phyloP scores from a whole-genome alignment of 1,140 invertebrate genomes.

The Meloidogyne chitwoodi region DNA sequence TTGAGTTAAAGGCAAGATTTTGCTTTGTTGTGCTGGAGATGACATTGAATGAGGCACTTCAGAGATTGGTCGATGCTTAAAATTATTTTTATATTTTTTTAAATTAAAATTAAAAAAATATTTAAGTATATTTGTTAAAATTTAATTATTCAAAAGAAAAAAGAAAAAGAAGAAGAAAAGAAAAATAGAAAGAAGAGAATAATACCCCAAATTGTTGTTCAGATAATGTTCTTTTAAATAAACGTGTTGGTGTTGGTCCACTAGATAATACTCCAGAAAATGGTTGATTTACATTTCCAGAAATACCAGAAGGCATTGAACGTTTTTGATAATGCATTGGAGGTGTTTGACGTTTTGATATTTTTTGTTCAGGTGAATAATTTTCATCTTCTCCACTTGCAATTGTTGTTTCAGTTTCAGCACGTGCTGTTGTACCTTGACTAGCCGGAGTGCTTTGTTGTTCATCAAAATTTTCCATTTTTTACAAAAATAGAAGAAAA shows the following conservation, averaged over 20 bases:
- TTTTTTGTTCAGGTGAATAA: not conserved
- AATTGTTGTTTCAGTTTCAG: not conserved
- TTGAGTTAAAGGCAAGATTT: not conserved
- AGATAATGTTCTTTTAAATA: constrained; percentile 16
- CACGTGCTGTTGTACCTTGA: not conserved
- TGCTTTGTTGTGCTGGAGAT: not conserved
- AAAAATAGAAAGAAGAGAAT: too few species aligned
- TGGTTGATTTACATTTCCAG: not conserved
- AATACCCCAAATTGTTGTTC: constrained; percentile 19
- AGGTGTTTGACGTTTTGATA: not conserved
- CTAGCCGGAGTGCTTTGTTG: not conserved
- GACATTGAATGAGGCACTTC: not conserved
- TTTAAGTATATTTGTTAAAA: not conserved
- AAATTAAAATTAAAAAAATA: not conserved
- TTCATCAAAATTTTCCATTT: not conserved
- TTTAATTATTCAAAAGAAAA: not conserved
- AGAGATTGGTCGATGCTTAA: not conserved
- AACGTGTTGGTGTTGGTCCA: constrained; percentile 3
- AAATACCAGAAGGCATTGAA: not conserved
- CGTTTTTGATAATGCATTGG: not conserved
- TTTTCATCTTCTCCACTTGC: not conserved
- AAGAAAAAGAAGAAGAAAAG: not conserved
- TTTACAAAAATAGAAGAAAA: too few species aligned
- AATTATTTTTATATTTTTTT: not conserved
- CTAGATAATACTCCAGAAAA: not conserved